Percentiles rank a stretch among this genome's conserved stretches.
Evolutionary conservation across 1,140 invertebrate genomes (phyloP).

Genomic region (Trissolcus basalis): DNA sequence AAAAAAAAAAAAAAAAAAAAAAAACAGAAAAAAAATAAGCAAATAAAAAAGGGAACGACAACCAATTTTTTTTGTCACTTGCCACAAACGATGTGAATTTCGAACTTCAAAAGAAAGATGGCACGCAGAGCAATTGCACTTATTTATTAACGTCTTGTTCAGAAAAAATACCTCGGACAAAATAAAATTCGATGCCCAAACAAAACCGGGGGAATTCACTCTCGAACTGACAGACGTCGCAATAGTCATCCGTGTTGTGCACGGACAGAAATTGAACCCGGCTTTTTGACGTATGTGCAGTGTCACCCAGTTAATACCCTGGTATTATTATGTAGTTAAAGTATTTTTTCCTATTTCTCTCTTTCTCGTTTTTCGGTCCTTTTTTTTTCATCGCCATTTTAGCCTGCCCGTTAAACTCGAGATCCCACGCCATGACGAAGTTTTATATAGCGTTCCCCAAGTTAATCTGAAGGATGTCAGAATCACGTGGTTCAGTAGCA

Average conservation of each 20-base stretch:
- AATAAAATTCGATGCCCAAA: no score
- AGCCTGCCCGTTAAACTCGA: constrained; percentile 28
- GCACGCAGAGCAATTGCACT: no score
- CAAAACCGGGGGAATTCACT: no score
- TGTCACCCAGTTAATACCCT: constrained; percentile 17
- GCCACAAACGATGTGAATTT: no score
- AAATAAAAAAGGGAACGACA: no score
- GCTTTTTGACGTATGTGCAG: constrained; percentile 20
- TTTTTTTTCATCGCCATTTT: constrained; percentile 23
- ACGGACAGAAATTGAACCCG: constrained; percentile 32
- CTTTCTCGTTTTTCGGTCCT: constrained; percentile 2
- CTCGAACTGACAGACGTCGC: constrained; percentile 15
- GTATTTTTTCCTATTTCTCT: constrained; percentile 1
- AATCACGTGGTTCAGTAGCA: constrained; percentile 65
- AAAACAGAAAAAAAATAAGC: no score
- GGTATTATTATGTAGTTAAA: constrained; percentile 6
- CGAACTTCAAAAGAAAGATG: no score
- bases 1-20: no score
- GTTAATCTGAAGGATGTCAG: constrained; percentile 65
- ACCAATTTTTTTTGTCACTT: no score
- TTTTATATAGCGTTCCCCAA: constrained; percentile 63
- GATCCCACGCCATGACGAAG: constrained; percentile 43
- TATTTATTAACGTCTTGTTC: no score
- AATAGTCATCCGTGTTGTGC: constrained; percentile 9
- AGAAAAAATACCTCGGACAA: no score